Conservation (phyloP, 1,140 invertebrate species). For the Drosophila teissieri region DNA sequence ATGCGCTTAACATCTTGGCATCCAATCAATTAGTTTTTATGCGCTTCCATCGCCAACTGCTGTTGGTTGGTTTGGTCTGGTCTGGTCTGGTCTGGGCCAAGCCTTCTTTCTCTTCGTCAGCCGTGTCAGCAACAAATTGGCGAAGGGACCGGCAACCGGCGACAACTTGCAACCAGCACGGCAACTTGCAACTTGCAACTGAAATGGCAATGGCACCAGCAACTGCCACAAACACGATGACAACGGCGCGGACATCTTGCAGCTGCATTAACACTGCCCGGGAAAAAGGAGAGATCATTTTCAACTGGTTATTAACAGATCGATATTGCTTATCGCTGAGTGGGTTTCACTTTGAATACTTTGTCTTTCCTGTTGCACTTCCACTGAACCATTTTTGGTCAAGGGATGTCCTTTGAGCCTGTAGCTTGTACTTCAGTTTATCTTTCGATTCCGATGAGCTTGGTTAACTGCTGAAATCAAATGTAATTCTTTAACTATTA, state of each 20-base stretch:
- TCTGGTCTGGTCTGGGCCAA: slow-evolving; percentile 46
- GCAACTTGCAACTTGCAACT: slow-evolving; percentile 6
- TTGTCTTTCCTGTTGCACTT: too few species aligned
- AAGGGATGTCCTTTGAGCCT: not conserved
- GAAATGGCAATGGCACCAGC: slow-evolving; percentile 2
- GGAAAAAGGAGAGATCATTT: slow-evolving; percentile 23
- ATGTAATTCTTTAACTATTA: not conserved
- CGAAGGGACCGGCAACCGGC: slow-evolving; percentile 57
- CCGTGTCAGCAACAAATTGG: slow-evolving; percentile 77
- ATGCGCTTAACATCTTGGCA: slow-evolving; percentile 81
- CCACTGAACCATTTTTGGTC: not conserved
- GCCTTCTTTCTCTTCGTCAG: slow-evolving; percentile 57
- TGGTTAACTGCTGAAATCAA: too few species aligned
- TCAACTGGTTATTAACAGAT: slow-evolving; percentile 11
- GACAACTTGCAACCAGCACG: slow-evolving; percentile 47
- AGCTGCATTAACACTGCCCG: slow-evolving; percentile 47
- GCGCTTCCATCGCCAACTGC: slow-evolving; percentile 71
- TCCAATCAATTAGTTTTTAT: slow-evolving; percentile 82
- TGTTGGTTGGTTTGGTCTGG: slow-evolving; percentile 35
- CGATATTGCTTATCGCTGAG: slow-evolving; percentile 2
- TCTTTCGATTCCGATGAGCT: too few species aligned
- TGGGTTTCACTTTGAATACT: not conserved
- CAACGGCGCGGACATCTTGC: slow-evolving; percentile 36
- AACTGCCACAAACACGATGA: slow-evolving; percentile 47
- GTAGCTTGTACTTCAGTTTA: too few species aligned